Evolutionary conservation across 1,140 invertebrate genomes (phyloP).

Genomic region (Drosophila sucinea): DNA sequence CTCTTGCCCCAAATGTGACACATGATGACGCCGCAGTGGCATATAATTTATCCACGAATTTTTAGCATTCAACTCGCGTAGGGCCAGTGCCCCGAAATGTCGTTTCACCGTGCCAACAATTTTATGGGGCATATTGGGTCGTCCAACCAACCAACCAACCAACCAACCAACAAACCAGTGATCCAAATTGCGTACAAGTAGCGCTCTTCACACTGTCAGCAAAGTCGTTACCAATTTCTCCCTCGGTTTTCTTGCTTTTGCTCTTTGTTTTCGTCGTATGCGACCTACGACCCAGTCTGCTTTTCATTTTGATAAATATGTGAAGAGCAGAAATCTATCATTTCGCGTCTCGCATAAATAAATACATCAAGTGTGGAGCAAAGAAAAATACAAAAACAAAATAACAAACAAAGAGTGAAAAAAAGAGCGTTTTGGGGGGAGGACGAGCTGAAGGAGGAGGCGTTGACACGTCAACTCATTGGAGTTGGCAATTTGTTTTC

Average conservation of each 20-base stretch:
- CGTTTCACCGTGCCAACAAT: conserved; percentile 15
- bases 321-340: conserved; percentile 63
- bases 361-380: conserved; percentile 57
- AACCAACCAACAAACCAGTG: neutral
- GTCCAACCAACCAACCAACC: neutral
- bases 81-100: conserved; percentile 48
- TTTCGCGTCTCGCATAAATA: conserved; percentile 68
- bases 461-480: conserved; percentile 13
- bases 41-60: conserved; percentile 66
- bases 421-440: too few species aligned
- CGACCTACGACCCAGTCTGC: conserved; percentile 24
- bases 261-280: conserved; percentile 8
- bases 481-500: conserved; percentile 57
- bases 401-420: conserved; percentile 1
- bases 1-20: conserved; percentile 37
- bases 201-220: conserved; percentile 4
- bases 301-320: conserved; percentile 68
- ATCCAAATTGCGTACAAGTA: neutral
- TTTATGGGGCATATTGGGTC: neutral
- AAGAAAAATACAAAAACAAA: conserved; percentile 1
- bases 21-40: conserved; percentile 45
- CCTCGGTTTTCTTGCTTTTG: neutral
- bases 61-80: conserved; percentile 61
- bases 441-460: neutral
- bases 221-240: neutral